phyloP scores from a whole-genome alignment of 2,888 invertebrate species.

The Drosophila putrida region DNA sequence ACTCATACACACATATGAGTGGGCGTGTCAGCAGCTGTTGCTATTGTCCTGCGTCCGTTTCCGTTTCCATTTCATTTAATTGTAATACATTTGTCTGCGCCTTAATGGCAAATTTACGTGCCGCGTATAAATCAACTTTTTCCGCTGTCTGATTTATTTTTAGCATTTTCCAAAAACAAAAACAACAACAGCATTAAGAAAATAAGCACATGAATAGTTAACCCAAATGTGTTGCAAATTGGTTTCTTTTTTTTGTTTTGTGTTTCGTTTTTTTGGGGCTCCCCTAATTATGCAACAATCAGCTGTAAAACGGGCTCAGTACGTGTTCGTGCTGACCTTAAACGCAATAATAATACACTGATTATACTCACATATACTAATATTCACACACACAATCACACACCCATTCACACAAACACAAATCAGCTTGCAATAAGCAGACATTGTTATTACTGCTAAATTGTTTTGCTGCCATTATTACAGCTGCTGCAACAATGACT shows the following conservation, averaged over 20 bases:
- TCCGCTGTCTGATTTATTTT: conserved; percentile 60
- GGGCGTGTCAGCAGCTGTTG: conserved; percentile 64
- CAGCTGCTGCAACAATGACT: conserved; percentile 34
- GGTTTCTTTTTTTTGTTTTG: conserved; percentile 31
- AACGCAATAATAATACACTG: conserved; percentile 51
- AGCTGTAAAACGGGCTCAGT: conserved; percentile 27
- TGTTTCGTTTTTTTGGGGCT: conserved; percentile 4
- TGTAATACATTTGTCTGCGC: conserved; percentile 76
- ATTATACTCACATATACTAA: conserved; percentile 38
- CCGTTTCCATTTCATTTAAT: conserved; percentile 71
- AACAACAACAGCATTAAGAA: conserved; percentile 4
- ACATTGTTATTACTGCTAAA: conserved; percentile 30
- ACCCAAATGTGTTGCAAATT: conserved; percentile 55
- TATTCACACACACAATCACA: neutral
- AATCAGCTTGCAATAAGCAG: conserved; percentile 32
- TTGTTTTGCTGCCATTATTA: conserved; percentile 51
- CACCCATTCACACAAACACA: neutral
- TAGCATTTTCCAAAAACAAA: conserved; percentile 51
- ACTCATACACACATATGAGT: conserved; percentile 31
- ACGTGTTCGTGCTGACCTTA: conserved; percentile 40
- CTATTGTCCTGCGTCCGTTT: conserved; percentile 28
- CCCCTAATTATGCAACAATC: conserved; percentile 66
- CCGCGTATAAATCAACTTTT: conserved; percentile 74
- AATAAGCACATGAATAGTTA: conserved; percentile 25
- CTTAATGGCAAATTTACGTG: conserved; percentile 76